Evolutionary conservation across 2,797 vertebrate genomes (phyloP), one percentile per base, ranked within the genome.

Genomic region (Chaunax sp.): DNA sequence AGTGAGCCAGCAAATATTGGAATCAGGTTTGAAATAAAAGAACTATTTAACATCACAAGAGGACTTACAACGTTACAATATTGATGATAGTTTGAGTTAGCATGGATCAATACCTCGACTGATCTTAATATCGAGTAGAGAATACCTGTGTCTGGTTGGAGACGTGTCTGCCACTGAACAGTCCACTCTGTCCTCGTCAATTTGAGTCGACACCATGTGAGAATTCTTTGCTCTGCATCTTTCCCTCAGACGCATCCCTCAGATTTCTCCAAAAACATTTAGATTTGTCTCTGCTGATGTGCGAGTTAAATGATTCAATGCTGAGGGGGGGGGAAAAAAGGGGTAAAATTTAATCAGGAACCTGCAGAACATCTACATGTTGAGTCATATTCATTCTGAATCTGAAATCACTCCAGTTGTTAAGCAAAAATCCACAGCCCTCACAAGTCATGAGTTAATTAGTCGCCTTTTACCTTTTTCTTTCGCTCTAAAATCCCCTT

Each of bases 131-230:
- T 78, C 58, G 64, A 88, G 75, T 30, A 75, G 80, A 78, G 72
- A 82, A 82, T 94, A 93, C 91, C 92, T 92, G 90, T 79, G 70
- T 86, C 79, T 83, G 85, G 73, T 68, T 57, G 81, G 72, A 85
- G 87, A 86, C 65, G 85, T 72, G 75, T 88, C 85, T 84, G 87
- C 85, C 82, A 64, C 68, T 78, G 84, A 84, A 85, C 80, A 85
- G 89, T 87, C 86, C 87, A 73, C 81, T 84, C 75, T 88, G 56
- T 81, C 87, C 87, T 90, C 85, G 85, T 92, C 88, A 92, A 80
- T 90, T 78, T 88, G 89, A 88, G 82, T 92, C 86, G 85, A 75
- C 92, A 93, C 84, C 90, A 90, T 93, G 89, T 91, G 90, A 92
- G 76, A 89, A 77, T 68, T 69, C 79, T 84, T 71, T 85, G 83